Percentiles rank a stretch among this genome's conserved stretches.
phyloP scores from a whole-genome alignment of 2,888 invertebrate species.

The Orthonychiurus folsomi region DNA sequence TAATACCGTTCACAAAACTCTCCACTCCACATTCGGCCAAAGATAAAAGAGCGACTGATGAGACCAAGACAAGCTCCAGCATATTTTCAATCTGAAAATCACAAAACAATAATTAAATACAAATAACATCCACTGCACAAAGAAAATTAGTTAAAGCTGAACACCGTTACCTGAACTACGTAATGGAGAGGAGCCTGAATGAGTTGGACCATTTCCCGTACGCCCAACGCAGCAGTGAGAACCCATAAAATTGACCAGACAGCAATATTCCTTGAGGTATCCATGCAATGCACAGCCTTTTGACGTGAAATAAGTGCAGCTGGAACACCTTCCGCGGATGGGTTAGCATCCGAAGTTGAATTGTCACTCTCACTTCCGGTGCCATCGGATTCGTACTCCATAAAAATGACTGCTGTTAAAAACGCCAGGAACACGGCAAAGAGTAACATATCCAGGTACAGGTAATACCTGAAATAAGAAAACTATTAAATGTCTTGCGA shows the following conservation, averaged over 20 bases:
- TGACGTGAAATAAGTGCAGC: neutral
- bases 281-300: conserved; percentile 32
- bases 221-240: conserved; percentile 36
- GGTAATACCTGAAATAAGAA: conserved; percentile 30
- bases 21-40: conserved; percentile 40
- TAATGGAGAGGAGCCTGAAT: conserved; percentile 39
- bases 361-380: conserved; percentile 22
- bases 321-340: conserved; percentile 6
- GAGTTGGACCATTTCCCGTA: conserved; percentile 40
- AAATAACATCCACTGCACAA: neutral
- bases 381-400: conserved; percentile 40
- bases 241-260: conserved; percentile 40
- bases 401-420: conserved; percentile 40
- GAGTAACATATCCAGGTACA: conserved; percentile 40
- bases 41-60: conserved; percentile 38
- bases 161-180: conserved; percentile 32
- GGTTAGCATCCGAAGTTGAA: conserved; percentile 11
- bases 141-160: neutral
- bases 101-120: conserved; percentile 5
- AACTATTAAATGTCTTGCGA: neutral
- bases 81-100: conserved; percentile 37
- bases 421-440: conserved; percentile 40
- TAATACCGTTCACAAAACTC: conserved; percentile 39
- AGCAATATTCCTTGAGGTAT: conserved; percentile 37
- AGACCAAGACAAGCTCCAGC: conserved; percentile 38